phyloP scores from a whole-genome alignment of 2,797 vertebrate species.

The Cygnus olor region DNA sequence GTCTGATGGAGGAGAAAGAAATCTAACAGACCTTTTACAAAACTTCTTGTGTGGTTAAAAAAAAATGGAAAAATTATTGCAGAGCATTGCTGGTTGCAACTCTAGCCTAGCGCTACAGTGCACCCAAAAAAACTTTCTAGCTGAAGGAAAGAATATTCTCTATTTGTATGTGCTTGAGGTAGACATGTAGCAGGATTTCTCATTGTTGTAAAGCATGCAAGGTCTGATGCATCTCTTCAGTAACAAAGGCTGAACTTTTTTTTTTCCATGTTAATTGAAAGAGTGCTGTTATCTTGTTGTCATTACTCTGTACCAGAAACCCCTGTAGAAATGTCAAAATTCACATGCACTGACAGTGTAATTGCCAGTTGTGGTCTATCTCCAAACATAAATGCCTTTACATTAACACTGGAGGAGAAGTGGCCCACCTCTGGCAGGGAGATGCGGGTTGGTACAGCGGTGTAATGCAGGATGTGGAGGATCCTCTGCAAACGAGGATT shows the following conservation, averaged over 20 bases:
- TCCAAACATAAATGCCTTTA: neutral
- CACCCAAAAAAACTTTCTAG: neutral
- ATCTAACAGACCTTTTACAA: neutral
- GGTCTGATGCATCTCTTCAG: neutral
- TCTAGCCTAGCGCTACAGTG: accelerated
- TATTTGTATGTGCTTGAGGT: neutral
- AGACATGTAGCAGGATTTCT: neutral
- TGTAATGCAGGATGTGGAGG: neutral
- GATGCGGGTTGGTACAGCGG: accelerated
- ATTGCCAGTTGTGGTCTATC: neutral
- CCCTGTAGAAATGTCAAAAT: neutral
- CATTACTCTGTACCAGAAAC: neutral
- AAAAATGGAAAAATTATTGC: neutral
- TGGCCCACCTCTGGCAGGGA: neutral
- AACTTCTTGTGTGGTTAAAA: neutral
- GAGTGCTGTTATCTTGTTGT: neutral
- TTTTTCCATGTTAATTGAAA: neutral
- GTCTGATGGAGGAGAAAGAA: neutral
- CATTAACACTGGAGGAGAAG: neutral
- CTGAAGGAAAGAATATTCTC: neutral
- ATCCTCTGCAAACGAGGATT: neutral
- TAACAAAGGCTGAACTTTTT: neutral
- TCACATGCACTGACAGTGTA: neutral
- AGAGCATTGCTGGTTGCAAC: neutral
- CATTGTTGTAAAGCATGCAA: neutral